phyloP scores from a whole-genome alignment of 2,797 vertebrate species.

The Muscicapa striata region DNA sequence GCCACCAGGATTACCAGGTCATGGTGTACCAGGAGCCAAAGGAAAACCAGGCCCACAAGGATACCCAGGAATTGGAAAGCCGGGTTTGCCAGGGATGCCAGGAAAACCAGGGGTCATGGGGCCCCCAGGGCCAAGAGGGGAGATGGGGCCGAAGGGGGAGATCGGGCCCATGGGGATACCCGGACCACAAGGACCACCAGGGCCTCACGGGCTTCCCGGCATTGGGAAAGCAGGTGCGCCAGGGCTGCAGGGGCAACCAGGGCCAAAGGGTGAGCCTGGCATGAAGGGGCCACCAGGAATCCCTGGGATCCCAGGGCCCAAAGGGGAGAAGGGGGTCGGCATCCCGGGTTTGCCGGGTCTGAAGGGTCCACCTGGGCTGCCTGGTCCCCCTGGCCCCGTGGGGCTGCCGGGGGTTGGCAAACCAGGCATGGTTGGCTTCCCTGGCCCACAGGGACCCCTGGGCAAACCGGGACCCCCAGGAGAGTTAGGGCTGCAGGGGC shows the following conservation, averaged over 20 bases:
- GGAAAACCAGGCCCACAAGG: constrained; percentile 92
- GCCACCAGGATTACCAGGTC: constrained; percentile 88
- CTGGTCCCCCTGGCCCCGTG: constrained; percentile 84
- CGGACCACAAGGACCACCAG: constrained; percentile 88
- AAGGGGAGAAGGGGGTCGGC: constrained; percentile 89
- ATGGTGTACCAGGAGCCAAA: constrained; percentile 86
- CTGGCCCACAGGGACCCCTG: constrained; percentile 86
- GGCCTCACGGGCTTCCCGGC: constrained; percentile 90
- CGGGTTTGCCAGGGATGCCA: constrained; percentile 93
- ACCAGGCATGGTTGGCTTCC: constrained; percentile 88
- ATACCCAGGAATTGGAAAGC: constrained; percentile 92
- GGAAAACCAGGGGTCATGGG: constrained; percentile 93
- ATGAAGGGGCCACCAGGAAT: constrained; percentile 86
- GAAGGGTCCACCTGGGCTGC: constrained; percentile 87
- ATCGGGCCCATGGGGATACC: constrained; percentile 87
- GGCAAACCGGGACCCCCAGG: constrained; percentile 89
- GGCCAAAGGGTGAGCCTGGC: constrained; percentile 88
- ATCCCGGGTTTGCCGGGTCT: constrained; percentile 89
- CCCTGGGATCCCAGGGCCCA: constrained; percentile 83
- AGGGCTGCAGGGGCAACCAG: constrained; percentile 88
- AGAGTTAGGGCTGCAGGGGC: constrained; percentile 84
- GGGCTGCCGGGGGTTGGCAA: constrained; percentile 89
- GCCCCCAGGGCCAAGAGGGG: constrained; percentile 87
- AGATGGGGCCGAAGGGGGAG: constrained; percentile 86
- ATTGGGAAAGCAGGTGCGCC: constrained; percentile 87